phyloP scores from a whole-genome alignment of 2,113 vertebrate species.

The Bungarus multicinctus region DNA sequence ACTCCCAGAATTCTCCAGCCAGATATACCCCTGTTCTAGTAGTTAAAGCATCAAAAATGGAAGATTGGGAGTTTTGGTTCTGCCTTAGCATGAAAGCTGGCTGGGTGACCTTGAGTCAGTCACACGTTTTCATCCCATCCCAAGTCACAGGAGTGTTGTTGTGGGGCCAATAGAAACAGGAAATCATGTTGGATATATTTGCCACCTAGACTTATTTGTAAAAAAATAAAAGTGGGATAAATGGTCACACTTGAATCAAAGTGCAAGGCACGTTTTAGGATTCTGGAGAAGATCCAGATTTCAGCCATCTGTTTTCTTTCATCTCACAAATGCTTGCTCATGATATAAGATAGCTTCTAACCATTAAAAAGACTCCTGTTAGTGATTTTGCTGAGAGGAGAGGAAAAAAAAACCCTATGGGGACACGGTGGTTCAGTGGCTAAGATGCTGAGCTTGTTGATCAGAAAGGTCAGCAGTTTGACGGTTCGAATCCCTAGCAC shows the following conservation, averaged over 20 bases:
- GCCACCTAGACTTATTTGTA: background rate
- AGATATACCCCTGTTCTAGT: background rate
- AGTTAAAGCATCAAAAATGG: background rate
- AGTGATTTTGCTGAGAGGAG: background rate
- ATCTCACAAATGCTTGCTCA: background rate
- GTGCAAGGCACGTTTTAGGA: background rate
- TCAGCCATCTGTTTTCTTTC: background rate
- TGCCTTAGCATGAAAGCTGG: background rate
- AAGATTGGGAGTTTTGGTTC: background rate
- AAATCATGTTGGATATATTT: background rate
- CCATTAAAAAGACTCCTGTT: constrained; percentile 37
- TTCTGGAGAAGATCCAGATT: constrained; percentile 2
- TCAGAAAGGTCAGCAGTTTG: too few relatives aligned
- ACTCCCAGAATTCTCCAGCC: too few relatives aligned
- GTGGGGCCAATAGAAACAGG: background rate
- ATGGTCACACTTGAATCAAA: constrained; percentile 35
- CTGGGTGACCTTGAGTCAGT: background rate
- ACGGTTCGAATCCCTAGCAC: too few relatives aligned
- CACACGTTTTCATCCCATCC: background rate
- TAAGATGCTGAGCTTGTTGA: too few relatives aligned
- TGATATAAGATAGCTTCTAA: constrained; percentile 29
- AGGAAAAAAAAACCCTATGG: background rate
- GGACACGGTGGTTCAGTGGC: too few relatives aligned
- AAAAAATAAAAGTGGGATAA: background rate
- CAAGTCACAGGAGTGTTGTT: background rate